Conservation (phyloP, 2,888 invertebrate species). For the Scelioninae gen. 1 region DNA sequence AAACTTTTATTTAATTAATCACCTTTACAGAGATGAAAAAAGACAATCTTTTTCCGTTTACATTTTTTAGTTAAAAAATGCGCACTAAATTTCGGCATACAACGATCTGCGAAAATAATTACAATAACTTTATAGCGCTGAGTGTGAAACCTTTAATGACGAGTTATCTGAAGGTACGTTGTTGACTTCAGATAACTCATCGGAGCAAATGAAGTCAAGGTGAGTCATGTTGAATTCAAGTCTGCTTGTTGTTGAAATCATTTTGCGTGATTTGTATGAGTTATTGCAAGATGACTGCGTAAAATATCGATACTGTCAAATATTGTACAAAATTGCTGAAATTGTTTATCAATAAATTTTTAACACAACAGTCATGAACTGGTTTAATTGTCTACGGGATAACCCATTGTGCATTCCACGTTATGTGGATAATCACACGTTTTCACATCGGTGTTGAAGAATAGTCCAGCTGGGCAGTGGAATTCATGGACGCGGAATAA, state of each 20-base stretch:
- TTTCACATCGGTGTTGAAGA: slow-evolving; percentile 27
- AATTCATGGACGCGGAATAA: slow-evolving; percentile 18
- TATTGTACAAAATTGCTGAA: slow-evolving; percentile 46
- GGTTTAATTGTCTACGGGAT: not conserved
- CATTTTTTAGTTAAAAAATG: no score
- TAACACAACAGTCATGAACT: slow-evolving; percentile 1
- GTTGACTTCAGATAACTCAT: not conserved
- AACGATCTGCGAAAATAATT: no score
- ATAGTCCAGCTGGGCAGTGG: slow-evolving; percentile 61
- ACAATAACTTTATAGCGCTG: no score
- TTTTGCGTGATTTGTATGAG: slow-evolving; percentile 11
- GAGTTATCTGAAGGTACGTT: not conserved
- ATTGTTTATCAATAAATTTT: slow-evolving; percentile 53
- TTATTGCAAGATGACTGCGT: not conserved
- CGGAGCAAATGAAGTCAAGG: no score
- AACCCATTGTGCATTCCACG: slow-evolving; percentile 46
- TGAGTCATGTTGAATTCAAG: not conserved
- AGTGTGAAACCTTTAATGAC: not conserved
- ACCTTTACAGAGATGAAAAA: no score
- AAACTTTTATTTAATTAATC: not conserved
- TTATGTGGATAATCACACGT: slow-evolving; percentile 52
- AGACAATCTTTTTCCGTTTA: no score
- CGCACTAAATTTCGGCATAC: no score
- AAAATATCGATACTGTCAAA: not conserved
- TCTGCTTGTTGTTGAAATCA: slow-evolving; percentile 1